Base-by-base conservation (phyloP, 2,888 invertebrate species). In the Spialia ferax region DNA sequence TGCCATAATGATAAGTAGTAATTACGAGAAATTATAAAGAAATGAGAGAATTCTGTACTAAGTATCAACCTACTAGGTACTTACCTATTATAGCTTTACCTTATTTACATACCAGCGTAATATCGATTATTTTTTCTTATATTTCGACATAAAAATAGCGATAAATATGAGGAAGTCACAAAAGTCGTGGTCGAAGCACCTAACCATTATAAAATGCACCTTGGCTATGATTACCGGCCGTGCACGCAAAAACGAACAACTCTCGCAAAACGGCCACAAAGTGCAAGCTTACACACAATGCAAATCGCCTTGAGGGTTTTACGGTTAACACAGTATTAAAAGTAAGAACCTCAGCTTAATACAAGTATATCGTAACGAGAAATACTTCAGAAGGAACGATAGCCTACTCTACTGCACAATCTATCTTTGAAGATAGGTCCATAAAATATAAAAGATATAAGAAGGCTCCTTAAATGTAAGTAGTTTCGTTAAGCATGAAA, bases 231-330 rank as follows among this genome's bases (percentile, higher is more conserved):
- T 86, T 85, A 86, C 82, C 71, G 69, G 73, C 75, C 74, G 74
- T 76, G 71, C 73, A 76, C 77, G 79, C 83, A 87, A 87, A 86
- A 88, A 83, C 78, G 77, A 81, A 80, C 82, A 81, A 80, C 78
- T 79, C 73, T 78, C 75, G 77, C 75, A 71, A 75, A 84, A 81
- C 80, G 75, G 82, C 85, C 86, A 78, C 85, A 87, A 86, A 85
- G 78, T 86, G 83, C 78, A 81, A 81, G 83, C 82, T 81, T 79
- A 79, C 78, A 79, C 75, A 81, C 81, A 79, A 82, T 77, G 81
- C 78, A 79, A 80, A 85, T 80, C 75, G 76, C 79, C 76, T 71
- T 69, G 61, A 79, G 77, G 75, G 78, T 73, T 77, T 75, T 75
- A 74, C 76, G 71, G 29, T 57, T 72, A 76, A 71, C 70, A 68